A percentile compares a stretch with the other conserved stretches of the same genome.
phyloP scores from a whole-genome alignment of 2,797 vertebrate species.

The Dendrocincla tyrannina region DNA sequence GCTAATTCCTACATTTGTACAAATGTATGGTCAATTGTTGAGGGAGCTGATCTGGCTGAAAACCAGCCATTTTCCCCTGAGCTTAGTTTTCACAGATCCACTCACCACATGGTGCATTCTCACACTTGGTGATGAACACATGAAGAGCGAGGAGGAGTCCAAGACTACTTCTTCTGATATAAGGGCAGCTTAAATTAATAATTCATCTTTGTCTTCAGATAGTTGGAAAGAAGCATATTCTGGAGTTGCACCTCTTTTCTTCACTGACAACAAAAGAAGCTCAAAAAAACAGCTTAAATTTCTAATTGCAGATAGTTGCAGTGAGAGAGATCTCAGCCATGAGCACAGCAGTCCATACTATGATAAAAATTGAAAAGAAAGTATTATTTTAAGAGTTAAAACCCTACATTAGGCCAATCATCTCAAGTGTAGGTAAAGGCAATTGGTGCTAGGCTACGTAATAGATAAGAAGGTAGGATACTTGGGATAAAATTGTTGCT shows the following conservation, averaged over 20 bases:
- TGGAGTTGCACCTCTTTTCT: background rate
- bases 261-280: background rate
- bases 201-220: background rate
- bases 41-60: background rate
- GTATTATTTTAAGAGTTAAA: background rate
- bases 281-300: background rate
- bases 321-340: background rate
- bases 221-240: background rate
- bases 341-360: background rate
- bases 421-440: background rate
- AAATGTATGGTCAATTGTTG: background rate
- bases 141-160: background rate
- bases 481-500: background rate
- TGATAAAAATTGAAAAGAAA: background rate
- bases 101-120: background rate
- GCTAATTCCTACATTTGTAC: background rate
- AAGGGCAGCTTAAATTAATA: background rate
- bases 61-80: background rate
- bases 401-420: background rate
- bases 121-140: background rate
- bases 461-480: background rate
- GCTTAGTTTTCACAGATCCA: background rate
- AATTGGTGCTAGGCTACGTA: background rate
- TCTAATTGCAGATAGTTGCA: background rate
- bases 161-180: background rate